Evolutionary conservation across 2,888 invertebrate species (phyloP).

Genomic region (Parasteatoda lunata): DNA sequence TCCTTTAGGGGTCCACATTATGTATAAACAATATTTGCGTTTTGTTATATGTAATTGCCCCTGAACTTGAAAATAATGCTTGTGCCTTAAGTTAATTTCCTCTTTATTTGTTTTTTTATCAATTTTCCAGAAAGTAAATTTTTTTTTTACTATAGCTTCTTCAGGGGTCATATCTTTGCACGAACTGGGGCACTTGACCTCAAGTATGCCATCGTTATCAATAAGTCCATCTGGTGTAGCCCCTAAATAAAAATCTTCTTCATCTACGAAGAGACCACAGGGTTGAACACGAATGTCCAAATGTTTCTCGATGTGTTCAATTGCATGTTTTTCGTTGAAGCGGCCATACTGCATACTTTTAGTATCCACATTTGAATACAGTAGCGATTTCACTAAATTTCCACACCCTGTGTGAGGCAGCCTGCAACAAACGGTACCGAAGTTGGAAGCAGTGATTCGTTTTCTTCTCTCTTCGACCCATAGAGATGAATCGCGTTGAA

Average conservation of each 20-base stretch:
- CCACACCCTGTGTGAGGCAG: constrained; percentile 3
- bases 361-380: neutral
- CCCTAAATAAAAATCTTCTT: neutral
- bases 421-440: neutral
- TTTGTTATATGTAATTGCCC: constrained; percentile 8
- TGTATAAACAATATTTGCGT: constrained; percentile 1
- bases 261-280: constrained; percentile 1
- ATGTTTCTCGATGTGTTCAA: neutral
- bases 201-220: neutral
- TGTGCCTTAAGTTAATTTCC: neutral
- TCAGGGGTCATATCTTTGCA: too few relatives aligned
- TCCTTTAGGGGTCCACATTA: neutral
- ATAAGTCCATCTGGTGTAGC: neutral
- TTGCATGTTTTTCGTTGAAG: neutral
- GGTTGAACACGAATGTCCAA: neutral
- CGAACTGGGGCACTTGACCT: neutral
- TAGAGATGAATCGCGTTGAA: neutral
- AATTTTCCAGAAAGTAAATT: constrained; percentile 9
- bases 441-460: constrained; percentile 7
- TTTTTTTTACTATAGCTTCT: neutral
- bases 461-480: neutral
- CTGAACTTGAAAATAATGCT: constrained; percentile 11
- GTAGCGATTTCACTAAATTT: constrained; percentile 1
- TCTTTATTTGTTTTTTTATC: neutral
- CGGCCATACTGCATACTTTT: neutral